Evolutionary conservation across 23 tunicate species (phyloP), one percentile per base, ranked within the genome.

Genomic region (Corella eumyota): DNA sequence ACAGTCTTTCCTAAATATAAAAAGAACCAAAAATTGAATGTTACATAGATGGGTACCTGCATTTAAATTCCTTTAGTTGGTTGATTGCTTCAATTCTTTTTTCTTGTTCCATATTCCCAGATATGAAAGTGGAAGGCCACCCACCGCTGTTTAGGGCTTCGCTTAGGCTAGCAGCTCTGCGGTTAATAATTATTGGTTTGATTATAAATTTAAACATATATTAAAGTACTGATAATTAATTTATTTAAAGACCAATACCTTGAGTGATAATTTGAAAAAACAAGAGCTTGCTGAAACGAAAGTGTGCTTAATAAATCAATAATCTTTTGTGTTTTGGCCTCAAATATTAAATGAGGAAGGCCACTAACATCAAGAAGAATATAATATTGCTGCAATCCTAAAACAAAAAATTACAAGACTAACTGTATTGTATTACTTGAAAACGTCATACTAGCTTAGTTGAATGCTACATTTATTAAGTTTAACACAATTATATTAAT

Each of bases 251-350:
- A n/a, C n/a, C n/a, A n/a, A n/a, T 61, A 61, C 78, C 68, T 56
- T 9, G 94, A 67, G 60, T 84, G 94, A 69, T 75, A 84, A 57
- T 84, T 84, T 7, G 94, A 84, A 63, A 84, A 84, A 1, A 84
- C 61, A 1, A 84, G 60, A 7, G 73, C 82, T 68, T 84, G 94
- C 32, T 70, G 81, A 55, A 67, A 84, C 11, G 73, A 19, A 34
- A 61, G 50, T 6, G 34, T 62, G 45, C 62, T 56, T 4, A 84
- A 45, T 0, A 84, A 30, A 1, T 75, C 60, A 33, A 84, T 65
- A 22, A 69, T 67, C 34, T 65, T 46, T 45, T 69, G 62, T 1
- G 74, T 64, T 58, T 84, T 84, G 26, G 36, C 36, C 50, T 84
- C 94, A 75, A 75, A 84, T 36, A 68, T 30, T 2, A 70, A 26